Conservation (phyloP, 2,888 invertebrate species). For the Unio delphinus region DNA sequence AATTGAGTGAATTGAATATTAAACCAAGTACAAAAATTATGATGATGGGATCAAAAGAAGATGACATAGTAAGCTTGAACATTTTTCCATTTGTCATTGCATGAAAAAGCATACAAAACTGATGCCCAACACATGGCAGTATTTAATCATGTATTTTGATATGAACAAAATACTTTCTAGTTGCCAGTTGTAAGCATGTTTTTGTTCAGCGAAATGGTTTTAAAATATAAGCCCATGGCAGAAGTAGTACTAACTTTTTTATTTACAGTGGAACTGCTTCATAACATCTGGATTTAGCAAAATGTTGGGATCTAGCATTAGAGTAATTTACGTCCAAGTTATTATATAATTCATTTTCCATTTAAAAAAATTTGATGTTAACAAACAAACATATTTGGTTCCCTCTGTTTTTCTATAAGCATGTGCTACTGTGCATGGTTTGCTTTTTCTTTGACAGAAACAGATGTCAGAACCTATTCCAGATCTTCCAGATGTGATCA, state of each 20-base stretch:
- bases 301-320: no score
- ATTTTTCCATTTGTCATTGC: background rate
- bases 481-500: constrained; percentile 86
- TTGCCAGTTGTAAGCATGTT: no score
- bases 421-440: background rate
- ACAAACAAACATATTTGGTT: background rate
- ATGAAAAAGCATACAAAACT: background rate
- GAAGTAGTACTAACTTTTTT: no score
- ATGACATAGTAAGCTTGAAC: constrained; percentile 75
- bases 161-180: no score
- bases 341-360: no score
- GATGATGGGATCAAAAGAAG: constrained; percentile 97
- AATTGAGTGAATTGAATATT: constrained; percentile 82
- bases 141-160: no score
- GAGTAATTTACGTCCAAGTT: no score
- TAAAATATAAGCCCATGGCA: no score
- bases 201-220: no score
- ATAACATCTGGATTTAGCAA: no score
- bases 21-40: constrained; percentile 92
- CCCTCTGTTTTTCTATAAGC: background rate
- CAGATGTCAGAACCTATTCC: constrained; percentile 86
- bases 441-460: constrained; percentile 69
- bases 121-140: no score
- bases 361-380: background rate
- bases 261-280: no score